phyloP scores from a whole-genome alignment of 2,113 vertebrate species.

The Gasterosteus aculeatus region DNA sequence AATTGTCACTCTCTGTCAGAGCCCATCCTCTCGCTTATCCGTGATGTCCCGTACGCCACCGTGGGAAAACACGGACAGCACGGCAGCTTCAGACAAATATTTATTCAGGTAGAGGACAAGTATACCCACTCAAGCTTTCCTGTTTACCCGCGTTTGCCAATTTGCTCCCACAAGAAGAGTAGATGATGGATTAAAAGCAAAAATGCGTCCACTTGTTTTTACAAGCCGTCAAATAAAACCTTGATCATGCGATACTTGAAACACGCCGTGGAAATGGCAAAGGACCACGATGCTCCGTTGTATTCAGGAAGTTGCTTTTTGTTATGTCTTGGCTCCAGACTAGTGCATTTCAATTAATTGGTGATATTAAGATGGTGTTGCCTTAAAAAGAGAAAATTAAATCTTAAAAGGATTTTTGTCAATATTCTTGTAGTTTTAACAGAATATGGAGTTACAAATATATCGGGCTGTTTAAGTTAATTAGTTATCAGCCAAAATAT shows the following conservation, averaged over 20 bases:
- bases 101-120: conserved; percentile 77
- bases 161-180: conserved; percentile 51
- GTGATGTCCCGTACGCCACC: conserved; percentile 82
- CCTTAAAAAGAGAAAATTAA: conserved; percentile 23
- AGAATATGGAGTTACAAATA: conserved; percentile 1
- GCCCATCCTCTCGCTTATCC: conserved; percentile 86
- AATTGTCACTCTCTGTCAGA: conserved; percentile 90
- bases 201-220: conserved; percentile 32
- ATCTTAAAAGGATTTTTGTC: neutral
- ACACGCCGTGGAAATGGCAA: neutral
- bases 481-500: conserved; percentile 7
- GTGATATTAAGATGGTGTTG: conserved; percentile 1
- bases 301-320: neutral
- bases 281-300: neutral
- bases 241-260: conserved; percentile 9
- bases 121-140: conserved; percentile 66
- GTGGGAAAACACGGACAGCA: conserved; percentile 76
- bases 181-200: conserved; percentile 21
- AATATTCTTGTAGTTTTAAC: conserved; percentile 4
- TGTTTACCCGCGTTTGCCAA: conserved; percentile 58
- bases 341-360: conserved; percentile 2
- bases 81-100: conserved; percentile 70
- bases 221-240: conserved; percentile 18
- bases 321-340: neutral
- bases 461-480: neutral